Evolutionary conservation across 2,888 invertebrate genomes (phyloP).

Genomic region (Drosophila tripunctata): DNA sequence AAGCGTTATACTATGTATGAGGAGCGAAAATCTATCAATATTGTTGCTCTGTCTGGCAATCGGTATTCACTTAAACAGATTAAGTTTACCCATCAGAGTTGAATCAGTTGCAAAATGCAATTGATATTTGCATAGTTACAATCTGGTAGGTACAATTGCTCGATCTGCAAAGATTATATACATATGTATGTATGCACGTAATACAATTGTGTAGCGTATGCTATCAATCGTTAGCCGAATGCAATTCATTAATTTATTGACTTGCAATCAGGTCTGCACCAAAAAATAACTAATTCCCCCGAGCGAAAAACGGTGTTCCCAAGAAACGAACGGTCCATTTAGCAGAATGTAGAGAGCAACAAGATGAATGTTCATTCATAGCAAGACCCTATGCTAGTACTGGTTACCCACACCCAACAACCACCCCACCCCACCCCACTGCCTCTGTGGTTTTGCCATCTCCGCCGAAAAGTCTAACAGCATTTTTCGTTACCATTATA

Average conservation of each 20-base stretch:
- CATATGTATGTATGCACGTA: too few species aligned
- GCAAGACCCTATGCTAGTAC: conserved; percentile 26
- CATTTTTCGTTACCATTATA: conserved; percentile 17
- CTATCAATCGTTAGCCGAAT: conserved; percentile 4
- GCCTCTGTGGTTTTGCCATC: conserved; percentile 23
- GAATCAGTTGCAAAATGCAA: neutral
- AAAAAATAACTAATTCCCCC: conserved; percentile 46
- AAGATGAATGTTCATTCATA: conserved; percentile 61
- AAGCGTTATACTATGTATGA: neutral
- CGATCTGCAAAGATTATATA: neutral
- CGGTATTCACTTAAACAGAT: conserved; percentile 7
- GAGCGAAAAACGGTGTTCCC: conserved; percentile 17
- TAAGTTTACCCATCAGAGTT: neutral
- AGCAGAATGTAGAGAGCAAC: conserved; percentile 1
- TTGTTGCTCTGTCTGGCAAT: neutral
- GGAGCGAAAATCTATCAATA: neutral
- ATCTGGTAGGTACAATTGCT: conserved; percentile 1
- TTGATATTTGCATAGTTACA: conserved; percentile 24
- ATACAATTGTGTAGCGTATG: neutral
- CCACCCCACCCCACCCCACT: neutral
- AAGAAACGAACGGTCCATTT: conserved; percentile 12
- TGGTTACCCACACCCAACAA: neutral
- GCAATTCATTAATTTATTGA: conserved; percentile 73
- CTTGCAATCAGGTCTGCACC: conserved; percentile 55
- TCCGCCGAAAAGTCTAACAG: conserved; percentile 17